These are phyloP conservation scores for Falco peregrinus DNA, from an alignment of 2,797 vertebrate species.

Conservation along the genomic window DNA sequence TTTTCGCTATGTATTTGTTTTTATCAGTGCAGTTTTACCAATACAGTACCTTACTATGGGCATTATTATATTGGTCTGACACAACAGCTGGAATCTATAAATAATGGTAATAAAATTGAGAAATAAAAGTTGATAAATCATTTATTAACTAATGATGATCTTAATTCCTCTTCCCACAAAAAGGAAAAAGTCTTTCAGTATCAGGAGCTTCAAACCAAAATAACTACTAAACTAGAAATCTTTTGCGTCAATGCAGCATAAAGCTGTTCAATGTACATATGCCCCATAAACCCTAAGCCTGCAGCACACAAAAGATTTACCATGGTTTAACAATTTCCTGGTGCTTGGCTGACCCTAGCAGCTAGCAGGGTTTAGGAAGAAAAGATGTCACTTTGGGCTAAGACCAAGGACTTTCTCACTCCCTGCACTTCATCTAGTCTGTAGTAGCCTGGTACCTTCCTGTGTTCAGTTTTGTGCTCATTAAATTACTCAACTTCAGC, in stretches of 20 bases:
- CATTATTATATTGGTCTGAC: neutral
- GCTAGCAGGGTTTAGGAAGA: neutral
- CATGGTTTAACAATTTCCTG: neutral
- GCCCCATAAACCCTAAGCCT: neutral
- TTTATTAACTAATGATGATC: neutral
- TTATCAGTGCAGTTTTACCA: neutral
- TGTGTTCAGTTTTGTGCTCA: neutral
- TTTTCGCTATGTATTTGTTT: neutral
- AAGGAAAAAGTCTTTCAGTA: neutral
- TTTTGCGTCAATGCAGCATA: neutral
- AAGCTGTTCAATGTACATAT: neutral
- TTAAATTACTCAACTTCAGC: neutral
- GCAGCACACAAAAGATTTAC: neutral
- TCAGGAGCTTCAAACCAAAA: neutral
- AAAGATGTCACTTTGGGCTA: neutral
- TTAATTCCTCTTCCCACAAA: neutral
- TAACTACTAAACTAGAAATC: neutral
- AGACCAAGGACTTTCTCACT: neutral
- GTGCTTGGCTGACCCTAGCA: neutral
- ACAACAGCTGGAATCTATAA: neutral
- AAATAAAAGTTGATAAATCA: neutral
- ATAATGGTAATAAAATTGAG: neutral
- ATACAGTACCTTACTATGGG: neutral
- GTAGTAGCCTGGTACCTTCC: neutral
- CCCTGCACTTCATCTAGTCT: neutral